A percentile compares a stretch with the other conserved stretches of the same genome.
These are phyloP conservation scores for Clistopyga incitator DNA, from an alignment of 2,888 invertebrate species.

Conservation along the genomic window DNA sequence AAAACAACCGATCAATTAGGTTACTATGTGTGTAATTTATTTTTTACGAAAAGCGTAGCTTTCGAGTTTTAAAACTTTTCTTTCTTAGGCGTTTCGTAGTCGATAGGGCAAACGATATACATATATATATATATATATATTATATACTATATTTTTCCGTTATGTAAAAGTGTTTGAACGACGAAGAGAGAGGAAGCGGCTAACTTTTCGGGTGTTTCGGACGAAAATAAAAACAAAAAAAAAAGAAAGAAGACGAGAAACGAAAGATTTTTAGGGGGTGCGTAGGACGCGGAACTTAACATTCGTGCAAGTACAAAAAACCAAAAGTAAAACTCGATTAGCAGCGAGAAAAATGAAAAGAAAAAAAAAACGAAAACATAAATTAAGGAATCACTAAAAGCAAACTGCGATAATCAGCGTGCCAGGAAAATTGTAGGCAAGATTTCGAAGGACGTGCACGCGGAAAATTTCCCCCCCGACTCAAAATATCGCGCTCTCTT, in stretches of 20 bases:
- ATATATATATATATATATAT: neutral
- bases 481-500: conserved; percentile 53
- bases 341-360: conserved; percentile 45
- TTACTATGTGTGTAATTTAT: conserved; percentile 28
- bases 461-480: conserved; percentile 31
- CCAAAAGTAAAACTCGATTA: conserved; percentile 68
- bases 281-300: conserved; percentile 70
- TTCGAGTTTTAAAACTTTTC: conserved; percentile 23
- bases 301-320: conserved; percentile 76
- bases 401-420: conserved; percentile 70
- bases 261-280: conserved; percentile 34
- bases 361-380: conserved; percentile 59
- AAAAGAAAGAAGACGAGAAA: conserved; percentile 29
- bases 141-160: conserved; percentile 65
- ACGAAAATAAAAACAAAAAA: conserved; percentile 47
- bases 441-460: conserved; percentile 54
- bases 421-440: conserved; percentile 65
- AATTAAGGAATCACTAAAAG: conserved; percentile 62
- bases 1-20: neutral
- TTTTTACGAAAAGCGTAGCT: conserved; percentile 27
- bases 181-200: conserved; percentile 18
- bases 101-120: conserved; percentile 20
- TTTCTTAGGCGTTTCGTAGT: conserved; percentile 30
- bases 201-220: conserved; percentile 14
- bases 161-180: conserved; percentile 55